Base-by-base conservation (phyloP, 2,113 vertebrate genomes). In the Zosterops hypoxanthus region DNA sequence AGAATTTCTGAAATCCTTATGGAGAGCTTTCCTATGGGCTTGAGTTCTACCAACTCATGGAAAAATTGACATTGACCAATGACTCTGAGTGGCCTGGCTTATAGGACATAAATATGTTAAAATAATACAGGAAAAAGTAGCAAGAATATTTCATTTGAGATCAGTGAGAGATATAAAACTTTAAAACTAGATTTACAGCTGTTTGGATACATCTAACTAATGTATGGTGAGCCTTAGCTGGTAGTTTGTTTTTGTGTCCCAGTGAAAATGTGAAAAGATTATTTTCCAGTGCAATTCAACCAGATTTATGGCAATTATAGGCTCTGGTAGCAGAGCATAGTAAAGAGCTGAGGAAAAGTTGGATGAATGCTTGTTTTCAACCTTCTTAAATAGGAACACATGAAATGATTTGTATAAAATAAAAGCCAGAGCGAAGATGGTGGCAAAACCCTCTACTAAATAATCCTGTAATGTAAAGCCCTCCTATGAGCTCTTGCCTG, bases 281-380 rank as follows among this genome's bases (percentile, higher is more conserved):
- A 46, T 96, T 97, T 97, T 97, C 70, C 80, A 88, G 71, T 59
- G 73, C 73, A 96, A 55, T 93, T 96, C 85, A 97, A 93, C 63
- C 76, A 94, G 86, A 88, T 97, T 96, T 83, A 94, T 93, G 72
- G 76, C 65, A 75, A 79, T 91, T 91, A 87, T 50, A 91, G 90
- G 41, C 50, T 89, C 76, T 96, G 75, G 71, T 93, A 88, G 69
- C 66, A 93, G 83, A 96, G 90, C 64, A 90, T 14, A 88, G 70
- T 56, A 42, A 39, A 73, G 71, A 87, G 64, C 41, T 85, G 69
- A 53, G 84, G 80, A 72, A 94, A 94, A 95, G 83, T 6, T 83
- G 77, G 69, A 81, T 64, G 73, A 94, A 56, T 46, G 68, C 66
- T 73, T 46, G 44, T 82, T 89, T 88, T 95, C 90, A 90, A 34